These are phyloP conservation scores for Paramormyrops kingsleyae DNA, from an alignment of 2,113 vertebrate species.

Conservation along the genomic window DNA sequence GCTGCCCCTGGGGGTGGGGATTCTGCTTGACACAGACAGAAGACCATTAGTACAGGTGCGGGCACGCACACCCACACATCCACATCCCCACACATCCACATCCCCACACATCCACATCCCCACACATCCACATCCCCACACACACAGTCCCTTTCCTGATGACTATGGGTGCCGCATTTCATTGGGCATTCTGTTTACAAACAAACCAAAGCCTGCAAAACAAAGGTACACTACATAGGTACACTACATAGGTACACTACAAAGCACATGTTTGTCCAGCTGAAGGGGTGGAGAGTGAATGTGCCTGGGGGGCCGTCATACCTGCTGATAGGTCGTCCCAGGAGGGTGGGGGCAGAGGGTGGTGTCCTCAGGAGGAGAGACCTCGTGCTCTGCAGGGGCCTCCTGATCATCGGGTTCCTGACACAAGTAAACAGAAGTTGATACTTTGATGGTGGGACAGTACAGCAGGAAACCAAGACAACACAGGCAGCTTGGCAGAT, in stretches of 20 bases:
- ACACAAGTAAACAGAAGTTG: constrained; percentile 33
- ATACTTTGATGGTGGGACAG: not conserved
- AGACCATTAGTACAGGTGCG: not conserved
- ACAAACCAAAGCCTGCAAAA: not conserved
- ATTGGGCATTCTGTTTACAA: not conserved
- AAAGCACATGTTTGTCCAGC: not conserved
- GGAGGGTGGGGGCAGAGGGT: constrained; percentile 93
- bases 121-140: fast-evolving
- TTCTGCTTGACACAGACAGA: constrained; percentile 59
- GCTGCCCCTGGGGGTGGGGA: constrained; percentile 97
- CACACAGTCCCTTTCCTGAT: not conserved
- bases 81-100: not conserved
- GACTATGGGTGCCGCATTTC: not conserved
- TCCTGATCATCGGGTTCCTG: constrained; percentile 97
- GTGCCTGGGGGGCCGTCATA: constrained; percentile 42
- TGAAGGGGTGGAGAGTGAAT: too few relatives aligned
- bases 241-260: not conserved
- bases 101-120: fast-evolving
- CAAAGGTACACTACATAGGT: not conserved
- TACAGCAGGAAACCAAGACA: not conserved
- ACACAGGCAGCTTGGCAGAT: not conserved
- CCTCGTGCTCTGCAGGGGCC: constrained; percentile 92
- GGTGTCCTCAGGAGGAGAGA: constrained; percentile 95
- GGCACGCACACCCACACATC: not conserved
- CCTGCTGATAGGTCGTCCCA: constrained; percentile 94